These are phyloP conservation scores for Drosophila affinis DNA, from an alignment of 2,888 invertebrate species.

Conservation along the genomic window DNA sequence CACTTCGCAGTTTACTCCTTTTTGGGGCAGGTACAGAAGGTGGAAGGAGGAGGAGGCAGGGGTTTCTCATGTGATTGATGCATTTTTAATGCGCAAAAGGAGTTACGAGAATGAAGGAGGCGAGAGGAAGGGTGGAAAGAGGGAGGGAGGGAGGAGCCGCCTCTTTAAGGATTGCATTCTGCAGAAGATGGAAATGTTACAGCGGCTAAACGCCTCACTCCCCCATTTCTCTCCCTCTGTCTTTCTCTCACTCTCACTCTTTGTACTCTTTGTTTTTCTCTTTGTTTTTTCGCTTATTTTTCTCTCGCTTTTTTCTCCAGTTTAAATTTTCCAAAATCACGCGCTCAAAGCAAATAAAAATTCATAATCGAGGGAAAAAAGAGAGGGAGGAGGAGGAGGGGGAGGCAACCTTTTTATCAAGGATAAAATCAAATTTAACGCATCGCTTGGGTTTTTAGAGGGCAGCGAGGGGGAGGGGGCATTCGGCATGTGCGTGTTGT, in stretches of 20 bases:
- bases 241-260: not conserved
- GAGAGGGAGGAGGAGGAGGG: not conserved
- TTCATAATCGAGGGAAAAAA: conserved; percentile 38
- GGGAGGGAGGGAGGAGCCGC: not conserved
- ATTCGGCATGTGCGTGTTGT: conserved; percentile 24
- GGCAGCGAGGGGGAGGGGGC: conserved; percentile 14
- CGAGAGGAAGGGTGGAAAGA: not conserved
- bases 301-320: not conserved
- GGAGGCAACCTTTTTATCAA: conserved; percentile 52
- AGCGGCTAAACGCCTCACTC: not conserved
- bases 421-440: conserved; percentile 79
- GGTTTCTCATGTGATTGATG: conserved; percentile 71
- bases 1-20: conserved; percentile 15
- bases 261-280: too few relatives aligned
- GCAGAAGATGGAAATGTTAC: not conserved
- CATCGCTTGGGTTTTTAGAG: conserved; percentile 60
- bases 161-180: not conserved
- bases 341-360: conserved; percentile 38
- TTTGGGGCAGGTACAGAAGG: conserved; percentile 25
- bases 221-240: not conserved
- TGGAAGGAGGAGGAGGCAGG: not conserved
- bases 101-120: conserved; percentile 33
- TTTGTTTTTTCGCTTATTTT: too few relatives aligned
- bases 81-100: conserved; percentile 77
- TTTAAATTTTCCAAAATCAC: conserved; percentile 46